Percentiles rank a stretch among this genome's conserved stretches.
Conservation (phyloP, 1,140 invertebrate species). For the Melanaphis sacchari region DNA sequence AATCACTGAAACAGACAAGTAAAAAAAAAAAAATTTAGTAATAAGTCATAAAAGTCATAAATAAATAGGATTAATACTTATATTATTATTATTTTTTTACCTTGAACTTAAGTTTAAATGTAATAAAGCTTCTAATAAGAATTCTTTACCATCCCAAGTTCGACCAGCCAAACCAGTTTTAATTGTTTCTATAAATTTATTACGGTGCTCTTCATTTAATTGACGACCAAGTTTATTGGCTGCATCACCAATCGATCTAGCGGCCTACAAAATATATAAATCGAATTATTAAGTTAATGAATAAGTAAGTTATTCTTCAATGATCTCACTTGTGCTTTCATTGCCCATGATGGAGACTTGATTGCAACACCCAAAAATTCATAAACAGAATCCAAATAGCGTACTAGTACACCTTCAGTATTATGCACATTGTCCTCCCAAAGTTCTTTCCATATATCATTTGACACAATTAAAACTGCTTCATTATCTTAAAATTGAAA, state of each 20-base stretch:
- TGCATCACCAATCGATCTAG: constrained; percentile 79
- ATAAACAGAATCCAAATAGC: constrained; percentile 79
- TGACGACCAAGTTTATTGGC: constrained; percentile 76
- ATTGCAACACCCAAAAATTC: constrained; percentile 74
- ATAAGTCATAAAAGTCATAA: too few species aligned
- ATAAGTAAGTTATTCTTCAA: neutral
- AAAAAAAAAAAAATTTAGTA: neutral
- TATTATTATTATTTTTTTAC: constrained; percentile 66
- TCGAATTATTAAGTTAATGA: neutral
- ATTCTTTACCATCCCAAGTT: constrained; percentile 88
- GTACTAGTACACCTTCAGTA: constrained; percentile 80
- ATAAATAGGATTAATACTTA: neutral
- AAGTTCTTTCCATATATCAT: constrained; percentile 82
- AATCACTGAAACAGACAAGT: constrained; percentile 39
- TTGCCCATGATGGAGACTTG: constrained; percentile 83
- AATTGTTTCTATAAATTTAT: constrained; percentile 73
- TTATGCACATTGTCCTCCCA: constrained; percentile 89
- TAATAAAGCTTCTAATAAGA: constrained; percentile 78
- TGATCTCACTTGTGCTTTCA: constrained; percentile 75
- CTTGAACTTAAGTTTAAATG: constrained; percentile 66
- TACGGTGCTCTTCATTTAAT: constrained; percentile 72
- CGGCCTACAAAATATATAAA: constrained; percentile 68
- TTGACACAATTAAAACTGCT: neutral
- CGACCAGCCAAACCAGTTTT: constrained; percentile 78
- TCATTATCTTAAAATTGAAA: neutral